A percentile compares a stretch with the other conserved stretches of the same genome.
These are phyloP conservation scores for Alethe diademata DNA, from an alignment of 2,113 vertebrate species.

Conservation along the genomic window DNA sequence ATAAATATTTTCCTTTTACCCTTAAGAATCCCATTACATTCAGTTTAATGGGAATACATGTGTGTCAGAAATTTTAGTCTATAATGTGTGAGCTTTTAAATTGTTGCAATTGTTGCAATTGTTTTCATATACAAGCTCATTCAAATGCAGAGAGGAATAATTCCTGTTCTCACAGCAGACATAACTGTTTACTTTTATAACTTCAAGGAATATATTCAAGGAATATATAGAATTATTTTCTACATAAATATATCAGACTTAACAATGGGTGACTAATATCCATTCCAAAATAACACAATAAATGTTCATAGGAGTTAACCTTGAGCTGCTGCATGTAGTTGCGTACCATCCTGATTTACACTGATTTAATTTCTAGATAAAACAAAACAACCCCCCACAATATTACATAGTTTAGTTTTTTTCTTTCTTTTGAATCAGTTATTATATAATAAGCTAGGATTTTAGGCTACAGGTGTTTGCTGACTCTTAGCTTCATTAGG, in stretches of 20 bases:
- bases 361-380: background rate
- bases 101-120: background rate
- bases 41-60: background rate
- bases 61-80: background rate
- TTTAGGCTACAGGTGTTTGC: background rate
- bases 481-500: background rate
- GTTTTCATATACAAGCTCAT: background rate
- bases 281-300: background rate
- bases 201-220: background rate
- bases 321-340: background rate
- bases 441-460: background rate
- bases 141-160: background rate
- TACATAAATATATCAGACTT: background rate
- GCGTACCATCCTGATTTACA: background rate
- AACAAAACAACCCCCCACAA: background rate
- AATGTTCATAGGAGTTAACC: background rate
- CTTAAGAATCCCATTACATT: background rate
- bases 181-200: background rate
- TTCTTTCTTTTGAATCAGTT: background rate
- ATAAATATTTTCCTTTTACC: background rate
- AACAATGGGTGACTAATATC: background rate
- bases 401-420: fast-evolving
- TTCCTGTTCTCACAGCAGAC: background rate
- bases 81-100: background rate
- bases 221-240: background rate